Conservation (phyloP, 2,113 vertebrate genomes). For the Urocolius indicus region DNA sequence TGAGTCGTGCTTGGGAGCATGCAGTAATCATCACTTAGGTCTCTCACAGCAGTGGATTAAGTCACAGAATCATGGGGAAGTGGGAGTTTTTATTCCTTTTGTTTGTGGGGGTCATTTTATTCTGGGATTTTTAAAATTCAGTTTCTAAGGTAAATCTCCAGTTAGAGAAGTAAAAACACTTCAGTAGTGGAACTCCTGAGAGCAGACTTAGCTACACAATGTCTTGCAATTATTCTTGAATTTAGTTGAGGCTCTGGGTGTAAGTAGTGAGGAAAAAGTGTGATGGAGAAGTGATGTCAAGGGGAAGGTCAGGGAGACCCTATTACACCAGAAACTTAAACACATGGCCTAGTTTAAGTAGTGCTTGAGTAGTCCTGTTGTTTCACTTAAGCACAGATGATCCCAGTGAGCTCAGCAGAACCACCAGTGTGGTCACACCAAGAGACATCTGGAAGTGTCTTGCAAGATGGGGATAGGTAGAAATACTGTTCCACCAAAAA, state of each 20-base stretch:
- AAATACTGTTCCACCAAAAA: not conserved
- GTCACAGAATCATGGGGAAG: not conserved
- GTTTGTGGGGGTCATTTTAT: not conserved
- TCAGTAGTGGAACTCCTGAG: not conserved
- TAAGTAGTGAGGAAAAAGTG: not conserved
- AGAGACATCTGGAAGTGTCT: not conserved
- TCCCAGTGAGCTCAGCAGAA: not conserved
- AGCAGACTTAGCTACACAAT: not conserved
- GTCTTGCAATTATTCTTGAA: not conserved
- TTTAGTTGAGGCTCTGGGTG: not conserved
- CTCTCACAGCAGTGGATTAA: not conserved
- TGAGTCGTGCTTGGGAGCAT: not conserved
- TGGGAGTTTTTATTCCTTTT: not conserved
- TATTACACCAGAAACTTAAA: not conserved
- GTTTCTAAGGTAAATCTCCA: not conserved
- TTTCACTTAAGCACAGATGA: not conserved
- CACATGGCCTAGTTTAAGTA: not conserved
- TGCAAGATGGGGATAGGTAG: not conserved
- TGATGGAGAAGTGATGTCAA: not conserved
- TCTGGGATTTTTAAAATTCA: not conserved
- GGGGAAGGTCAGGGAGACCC: not conserved
- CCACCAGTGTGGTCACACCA: not conserved
- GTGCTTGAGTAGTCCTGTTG: not conserved
- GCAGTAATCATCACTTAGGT: not conserved
- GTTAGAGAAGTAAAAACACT: not conserved